Conservation (phyloP, 2,797 vertebrate species). For the Paguma larvata region DNA sequence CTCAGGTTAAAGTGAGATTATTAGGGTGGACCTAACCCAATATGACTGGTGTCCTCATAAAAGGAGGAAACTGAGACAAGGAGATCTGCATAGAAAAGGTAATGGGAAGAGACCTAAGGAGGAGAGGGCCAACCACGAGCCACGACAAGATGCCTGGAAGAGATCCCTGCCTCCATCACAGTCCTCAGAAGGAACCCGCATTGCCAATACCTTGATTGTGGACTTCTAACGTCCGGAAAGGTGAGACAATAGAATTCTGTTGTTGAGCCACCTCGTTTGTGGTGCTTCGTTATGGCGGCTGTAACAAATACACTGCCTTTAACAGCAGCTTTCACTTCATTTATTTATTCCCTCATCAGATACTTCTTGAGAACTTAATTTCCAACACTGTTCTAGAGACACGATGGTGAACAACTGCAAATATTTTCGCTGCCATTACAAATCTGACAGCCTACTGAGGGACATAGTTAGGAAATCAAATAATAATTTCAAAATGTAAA, state of each 20-base stretch:
- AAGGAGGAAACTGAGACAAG: not conserved
- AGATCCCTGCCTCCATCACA: not conserved
- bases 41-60: not conserved
- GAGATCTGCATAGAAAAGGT: not conserved
- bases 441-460: not conserved
- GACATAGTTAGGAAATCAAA: not conserved
- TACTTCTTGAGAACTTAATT: not conserved
- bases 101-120: not conserved
- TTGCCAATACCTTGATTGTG: not conserved
- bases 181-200: not conserved
- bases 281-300: not conserved
- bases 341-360: not conserved
- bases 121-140: not conserved
- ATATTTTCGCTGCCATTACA: not conserved
- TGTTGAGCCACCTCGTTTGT: not conserved
- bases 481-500: not conserved
- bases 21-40: not conserved
- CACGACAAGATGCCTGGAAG: not conserved
- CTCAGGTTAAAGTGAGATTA: not conserved
- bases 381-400: not conserved
- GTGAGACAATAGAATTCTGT: not conserved
- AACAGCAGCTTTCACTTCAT: not conserved
- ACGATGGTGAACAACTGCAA: not conserved
- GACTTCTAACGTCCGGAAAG: not conserved
- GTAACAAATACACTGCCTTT: not conserved